phyloP scores from a whole-genome alignment of 2,797 vertebrate genomes.

The Enteromius anoplus region DNA sequence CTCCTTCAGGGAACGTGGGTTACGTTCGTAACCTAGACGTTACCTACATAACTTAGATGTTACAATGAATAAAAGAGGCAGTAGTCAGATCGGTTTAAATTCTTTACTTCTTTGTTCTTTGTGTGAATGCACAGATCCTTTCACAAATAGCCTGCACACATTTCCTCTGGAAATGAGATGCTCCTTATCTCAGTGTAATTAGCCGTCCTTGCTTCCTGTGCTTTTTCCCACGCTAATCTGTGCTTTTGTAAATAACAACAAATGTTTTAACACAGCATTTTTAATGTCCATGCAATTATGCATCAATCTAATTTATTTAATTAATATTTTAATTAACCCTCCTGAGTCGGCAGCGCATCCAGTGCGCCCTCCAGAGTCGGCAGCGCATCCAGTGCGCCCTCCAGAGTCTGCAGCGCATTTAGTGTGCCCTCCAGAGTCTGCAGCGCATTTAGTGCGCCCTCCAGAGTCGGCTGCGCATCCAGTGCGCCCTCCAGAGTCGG shows the following conservation, averaged over 20 bases:
- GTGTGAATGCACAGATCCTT: slow-evolving; percentile 26
- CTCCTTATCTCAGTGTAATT: slow-evolving; percentile 22
- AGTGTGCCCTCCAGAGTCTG: no score
- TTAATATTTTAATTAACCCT: no score
- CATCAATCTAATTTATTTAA: not conserved
- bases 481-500: no score
- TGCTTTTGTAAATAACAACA: slow-evolving; percentile 6
- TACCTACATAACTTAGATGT: no score
- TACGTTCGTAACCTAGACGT: no score
- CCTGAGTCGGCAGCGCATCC: no score
- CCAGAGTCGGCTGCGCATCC: no score
- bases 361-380: no score
- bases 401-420: no score
- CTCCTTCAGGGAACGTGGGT: no score
- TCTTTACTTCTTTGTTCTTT: slow-evolving; percentile 21
- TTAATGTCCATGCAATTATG: not conserved
- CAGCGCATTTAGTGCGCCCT: no score
- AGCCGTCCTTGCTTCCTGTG: slow-evolving; percentile 18
- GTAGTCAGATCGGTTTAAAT: slow-evolving; percentile 1
- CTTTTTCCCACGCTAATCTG: slow-evolving; percentile 20
- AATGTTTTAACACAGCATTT: not conserved
- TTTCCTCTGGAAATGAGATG: slow-evolving; percentile 34
- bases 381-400: no score
- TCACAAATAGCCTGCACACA: slow-evolving; percentile 35
- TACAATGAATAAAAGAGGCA: not conserved